These are phyloP conservation scores for Chrysolina haemoptera DNA, from an alignment of 2,888 invertebrate species.

Conservation along the genomic window DNA sequence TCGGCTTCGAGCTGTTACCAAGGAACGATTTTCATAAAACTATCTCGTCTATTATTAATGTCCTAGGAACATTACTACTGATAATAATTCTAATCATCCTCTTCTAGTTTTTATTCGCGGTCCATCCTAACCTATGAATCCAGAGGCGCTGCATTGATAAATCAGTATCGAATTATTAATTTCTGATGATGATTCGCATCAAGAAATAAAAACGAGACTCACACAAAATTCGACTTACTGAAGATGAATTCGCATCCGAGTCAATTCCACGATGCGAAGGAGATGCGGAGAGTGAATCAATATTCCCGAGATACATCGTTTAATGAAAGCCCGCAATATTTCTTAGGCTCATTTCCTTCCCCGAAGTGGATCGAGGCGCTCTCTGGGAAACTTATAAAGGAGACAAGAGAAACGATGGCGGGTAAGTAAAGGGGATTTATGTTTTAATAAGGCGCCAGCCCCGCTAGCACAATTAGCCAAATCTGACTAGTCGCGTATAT, in stretches of 20 bases:
- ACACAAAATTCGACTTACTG: neutral
- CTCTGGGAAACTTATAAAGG: slow-evolving; percentile 54
- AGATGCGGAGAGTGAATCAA: neutral
- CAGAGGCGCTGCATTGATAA: too few relatives aligned
- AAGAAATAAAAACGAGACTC: too few relatives aligned
- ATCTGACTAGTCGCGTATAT: slow-evolving; percentile 52
- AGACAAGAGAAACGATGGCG: slow-evolving; percentile 51
- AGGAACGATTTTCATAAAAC: too few relatives aligned
- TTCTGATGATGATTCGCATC: too few relatives aligned
- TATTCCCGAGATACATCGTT: slow-evolving; percentile 31
- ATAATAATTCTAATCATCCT: too few relatives aligned
- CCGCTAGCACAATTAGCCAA: slow-evolving; percentile 60
- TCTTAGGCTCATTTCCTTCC: slow-evolving; percentile 43
- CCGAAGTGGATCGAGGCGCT: slow-evolving; percentile 50
- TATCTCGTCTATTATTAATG: too few relatives aligned
- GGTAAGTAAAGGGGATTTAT: slow-evolving; percentile 50
- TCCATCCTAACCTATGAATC: too few relatives aligned
- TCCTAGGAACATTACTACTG: too few relatives aligned
- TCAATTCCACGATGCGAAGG: neutral
- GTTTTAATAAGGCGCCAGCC: slow-evolving; percentile 59
- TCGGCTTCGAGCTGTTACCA: too few relatives aligned
- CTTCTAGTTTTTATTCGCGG: too few relatives aligned
- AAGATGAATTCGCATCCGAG: neutral
- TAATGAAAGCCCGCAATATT: slow-evolving; percentile 42
- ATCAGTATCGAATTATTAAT: too few relatives aligned